Base-by-base conservation (phyloP, 1,140 invertebrate species). In the Matsumurasca onukii region DNA sequence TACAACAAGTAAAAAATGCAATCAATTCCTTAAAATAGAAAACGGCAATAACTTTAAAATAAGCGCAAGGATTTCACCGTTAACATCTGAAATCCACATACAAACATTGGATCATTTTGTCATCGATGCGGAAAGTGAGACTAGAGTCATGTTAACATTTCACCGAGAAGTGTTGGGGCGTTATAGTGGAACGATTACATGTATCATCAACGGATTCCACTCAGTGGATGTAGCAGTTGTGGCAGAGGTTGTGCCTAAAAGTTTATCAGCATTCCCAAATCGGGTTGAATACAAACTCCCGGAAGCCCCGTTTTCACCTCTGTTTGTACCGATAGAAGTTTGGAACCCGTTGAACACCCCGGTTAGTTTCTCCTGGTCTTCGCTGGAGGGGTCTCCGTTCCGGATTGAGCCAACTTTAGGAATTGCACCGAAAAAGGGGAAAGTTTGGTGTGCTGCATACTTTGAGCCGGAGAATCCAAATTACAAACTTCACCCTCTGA, bases 121-220 rank as follows among this genome's bases (percentile, higher is more conserved):
- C 12, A 20, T 63, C 22, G 1, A 15, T 9, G 30, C 5, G 2
- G n/a, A 34, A 25, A 34, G 30, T 3, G 30, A 63, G 22, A 34
- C 17, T 20, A 63, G 9, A 34, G 17, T 63, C n/a, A 25, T 34
- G n/a, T 27, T 63, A 5, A 63, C n/a, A 5, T 63, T 63, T 25
- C n/a, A 45, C 9, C n/a, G 34, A 22, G 61, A 31, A 25, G 3
- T 2, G 2, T 20, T 63, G 29, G 61, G 61, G 3, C n/a, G 22
- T 20, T 63, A 34, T 24, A 63, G 61, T 63, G 61, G 61, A 5
- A 65, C 24, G 9, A 48, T 65, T 3, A 65, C 2, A n/a, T 65
- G 62, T 48, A 25, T 65, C 1, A 65, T 65, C 13, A 65, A 65
- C 27, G 62, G 39, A 20, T 65, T 45, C 22, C 62, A 65, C 25